phyloP scores from a whole-genome alignment of 2,797 vertebrate species.

The Hippopotamyrus pictus region DNA sequence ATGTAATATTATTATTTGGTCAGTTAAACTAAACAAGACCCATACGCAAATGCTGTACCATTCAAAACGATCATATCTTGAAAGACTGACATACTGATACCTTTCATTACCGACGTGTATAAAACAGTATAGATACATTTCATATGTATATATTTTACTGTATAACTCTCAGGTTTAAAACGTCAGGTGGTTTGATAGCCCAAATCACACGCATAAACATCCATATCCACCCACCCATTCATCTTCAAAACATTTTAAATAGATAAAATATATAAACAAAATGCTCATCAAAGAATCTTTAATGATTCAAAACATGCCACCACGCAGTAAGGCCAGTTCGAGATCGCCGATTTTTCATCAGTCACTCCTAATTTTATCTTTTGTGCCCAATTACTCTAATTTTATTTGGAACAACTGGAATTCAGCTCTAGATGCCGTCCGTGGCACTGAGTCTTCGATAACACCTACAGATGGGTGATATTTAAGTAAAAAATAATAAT shows the following conservation, averaged over 20 bases:
- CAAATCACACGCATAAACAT: neutral
- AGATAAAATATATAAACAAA: neutral
- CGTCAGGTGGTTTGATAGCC: neutral
- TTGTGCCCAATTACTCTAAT: neutral
- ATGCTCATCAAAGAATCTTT: neutral
- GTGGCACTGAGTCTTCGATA: neutral
- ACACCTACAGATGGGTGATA: neutral
- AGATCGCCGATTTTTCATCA: neutral
- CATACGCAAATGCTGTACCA: neutral
- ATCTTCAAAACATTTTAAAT: neutral
- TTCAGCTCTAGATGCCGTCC: neutral
- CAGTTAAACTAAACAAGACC: neutral
- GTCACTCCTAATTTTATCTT: neutral
- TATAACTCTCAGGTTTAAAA: neutral
- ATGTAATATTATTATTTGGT: neutral
- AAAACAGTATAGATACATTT: neutral
- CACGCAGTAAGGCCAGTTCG: neutral
- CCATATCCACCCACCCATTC: neutral
- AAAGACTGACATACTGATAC: neutral
- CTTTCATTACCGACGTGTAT: neutral
- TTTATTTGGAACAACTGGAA: neutral
- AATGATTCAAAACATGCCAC: neutral
- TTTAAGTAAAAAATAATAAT: neutral
- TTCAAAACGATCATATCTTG: neutral
- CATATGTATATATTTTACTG: neutral